Percentiles rank a stretch among this genome's conserved stretches.
These are phyloP conservation scores for Dinomys branickii DNA, from an alignment of 2,113 vertebrate species.

Conservation along the genomic window DNA sequence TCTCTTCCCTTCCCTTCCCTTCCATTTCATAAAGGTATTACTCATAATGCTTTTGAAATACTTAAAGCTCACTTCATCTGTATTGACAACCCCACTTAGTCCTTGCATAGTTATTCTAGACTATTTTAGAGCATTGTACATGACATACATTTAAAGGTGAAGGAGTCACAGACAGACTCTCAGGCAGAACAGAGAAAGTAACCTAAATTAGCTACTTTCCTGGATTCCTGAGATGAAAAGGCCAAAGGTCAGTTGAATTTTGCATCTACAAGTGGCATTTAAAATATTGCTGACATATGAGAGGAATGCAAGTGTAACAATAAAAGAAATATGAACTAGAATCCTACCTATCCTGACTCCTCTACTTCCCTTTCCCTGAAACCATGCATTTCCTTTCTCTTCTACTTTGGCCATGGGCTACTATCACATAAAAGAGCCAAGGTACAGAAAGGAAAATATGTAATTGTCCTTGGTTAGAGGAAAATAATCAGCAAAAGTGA, in stretches of 20 bases:
- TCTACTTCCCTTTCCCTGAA: background rate
- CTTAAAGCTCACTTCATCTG: conserved; percentile 20
- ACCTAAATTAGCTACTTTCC: background rate
- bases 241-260: background rate
- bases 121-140: background rate
- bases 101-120: background rate
- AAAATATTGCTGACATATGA: background rate
- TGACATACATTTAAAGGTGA: background rate
- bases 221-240: conserved; percentile 19
- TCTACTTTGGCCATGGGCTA: background rate
- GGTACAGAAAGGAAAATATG: background rate
- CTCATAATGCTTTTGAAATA: background rate
- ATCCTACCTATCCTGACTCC: background rate
- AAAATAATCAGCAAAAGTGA: conserved; percentile 10
- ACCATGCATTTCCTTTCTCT: background rate
- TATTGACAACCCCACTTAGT: background rate
- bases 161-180: background rate
- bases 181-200: background rate
- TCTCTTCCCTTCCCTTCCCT: background rate
- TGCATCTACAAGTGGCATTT: background rate
- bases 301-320: background rate
- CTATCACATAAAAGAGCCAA: background rate
- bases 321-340: background rate
- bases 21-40: background rate
- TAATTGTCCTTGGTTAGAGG: background rate